A percentile compares a stretch with the other conserved stretches of the same genome.
Evolutionary conservation across 2,113 vertebrate genomes (phyloP).

Genomic region (Coregonus clupeaformis): DNA sequence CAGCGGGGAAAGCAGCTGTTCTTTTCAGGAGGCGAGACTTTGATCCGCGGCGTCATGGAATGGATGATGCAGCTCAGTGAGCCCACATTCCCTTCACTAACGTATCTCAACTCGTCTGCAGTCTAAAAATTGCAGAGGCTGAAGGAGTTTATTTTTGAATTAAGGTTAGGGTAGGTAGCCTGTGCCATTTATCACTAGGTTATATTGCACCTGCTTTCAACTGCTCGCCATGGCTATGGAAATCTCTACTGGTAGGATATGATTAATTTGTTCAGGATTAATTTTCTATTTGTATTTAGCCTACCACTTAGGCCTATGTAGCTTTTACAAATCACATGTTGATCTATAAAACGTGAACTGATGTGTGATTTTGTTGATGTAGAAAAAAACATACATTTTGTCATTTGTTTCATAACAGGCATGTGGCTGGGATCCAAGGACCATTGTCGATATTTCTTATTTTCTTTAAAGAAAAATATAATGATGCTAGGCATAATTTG

Average conservation of each 20-base stretch:
- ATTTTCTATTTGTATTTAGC: background rate
- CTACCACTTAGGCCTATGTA: background rate
- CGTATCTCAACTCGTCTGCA: background rate
- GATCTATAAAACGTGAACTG: background rate
- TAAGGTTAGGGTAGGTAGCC: background rate
- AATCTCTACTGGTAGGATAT: constrained; percentile 1
- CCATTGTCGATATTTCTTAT: too few species aligned
- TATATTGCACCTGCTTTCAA: background rate
- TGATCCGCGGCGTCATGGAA: background rate
- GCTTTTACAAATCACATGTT: background rate
- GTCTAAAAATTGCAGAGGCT: background rate
- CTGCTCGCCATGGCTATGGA: background rate
- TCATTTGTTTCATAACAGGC: too few species aligned
- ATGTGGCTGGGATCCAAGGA: too few species aligned
- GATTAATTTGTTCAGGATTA: background rate
- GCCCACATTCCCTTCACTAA: background rate
- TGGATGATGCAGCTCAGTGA: background rate
- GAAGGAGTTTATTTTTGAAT: background rate
- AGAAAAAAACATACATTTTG: background rate
- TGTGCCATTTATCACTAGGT: background rate
- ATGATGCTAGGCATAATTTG: background rate
- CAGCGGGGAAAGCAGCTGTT: background rate
- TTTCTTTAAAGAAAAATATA: too few species aligned
- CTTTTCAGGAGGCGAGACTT: background rate
- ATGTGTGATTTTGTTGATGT: background rate